Conservation (phyloP, 2,797 vertebrate genomes). For the Pitangus sulphuratus region DNA sequence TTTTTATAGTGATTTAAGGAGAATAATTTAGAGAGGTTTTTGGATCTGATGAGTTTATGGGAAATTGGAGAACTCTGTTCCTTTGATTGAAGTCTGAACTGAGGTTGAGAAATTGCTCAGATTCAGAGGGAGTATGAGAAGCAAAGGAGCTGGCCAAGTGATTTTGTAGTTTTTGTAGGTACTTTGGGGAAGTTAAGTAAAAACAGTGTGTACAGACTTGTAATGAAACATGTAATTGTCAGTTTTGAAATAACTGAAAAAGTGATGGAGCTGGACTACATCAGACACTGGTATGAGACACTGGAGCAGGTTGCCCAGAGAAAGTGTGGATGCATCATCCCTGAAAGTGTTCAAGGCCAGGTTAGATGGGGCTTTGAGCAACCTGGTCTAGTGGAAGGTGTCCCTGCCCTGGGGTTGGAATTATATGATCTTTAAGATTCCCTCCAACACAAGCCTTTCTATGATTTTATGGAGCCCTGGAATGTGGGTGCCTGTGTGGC, state of each 20-base stretch:
- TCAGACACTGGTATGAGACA: not conserved
- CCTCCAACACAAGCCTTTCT: not conserved
- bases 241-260: not conserved
- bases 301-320: not conserved
- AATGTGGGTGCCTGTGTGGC: not conserved
- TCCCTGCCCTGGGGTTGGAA: not conserved
- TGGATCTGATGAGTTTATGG: not conserved
- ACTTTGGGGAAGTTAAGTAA: not conserved
- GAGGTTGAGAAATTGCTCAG: not conserved
- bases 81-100: not conserved
- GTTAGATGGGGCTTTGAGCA: not conserved
- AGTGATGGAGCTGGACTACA: rapidly evolving
- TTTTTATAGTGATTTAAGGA: not conserved
- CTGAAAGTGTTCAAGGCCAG: not conserved
- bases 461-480: rapidly evolving
- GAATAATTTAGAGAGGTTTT: not conserved
- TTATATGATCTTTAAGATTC: not conserved
- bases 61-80: not conserved
- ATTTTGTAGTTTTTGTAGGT: not conserved
- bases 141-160: not conserved
- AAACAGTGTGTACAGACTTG: not conserved
- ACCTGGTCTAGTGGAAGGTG: not conserved
- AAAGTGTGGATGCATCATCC: not conserved
- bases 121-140: not conserved
- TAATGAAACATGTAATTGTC: not conserved